Evolutionary conservation across 2,888 invertebrate genomes (phyloP), one percentile per base, ranked within the genome.

Genomic region (Pristionchus arcanus): DNA sequence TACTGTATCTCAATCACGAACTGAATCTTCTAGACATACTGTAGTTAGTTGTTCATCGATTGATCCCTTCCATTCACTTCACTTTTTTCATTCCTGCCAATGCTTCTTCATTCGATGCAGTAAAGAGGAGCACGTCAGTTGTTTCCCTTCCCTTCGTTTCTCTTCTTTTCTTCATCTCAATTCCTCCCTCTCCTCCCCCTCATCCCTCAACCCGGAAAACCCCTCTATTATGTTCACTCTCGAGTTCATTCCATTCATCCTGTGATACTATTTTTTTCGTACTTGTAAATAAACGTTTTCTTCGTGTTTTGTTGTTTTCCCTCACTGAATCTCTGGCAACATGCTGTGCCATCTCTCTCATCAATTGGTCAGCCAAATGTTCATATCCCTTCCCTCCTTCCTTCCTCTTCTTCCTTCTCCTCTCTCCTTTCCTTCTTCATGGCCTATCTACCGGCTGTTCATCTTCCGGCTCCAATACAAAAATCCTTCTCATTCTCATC

Each of bases 41-140:
- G 77, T 77, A 77, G 77, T 77, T 19, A 31, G 19, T n/a, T 21
- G 34, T n/a, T n/a, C 25, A 55, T 84, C 53, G 55, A 84, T 84
- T 5, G 84, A 86, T 86, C 63, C 66, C 66, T 34, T 55, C 63
- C 59, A 19, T 25, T 59, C 66, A 25, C 86, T 53, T 86, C n/a
- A 66, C 86, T 42, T 66, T 55, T 86, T 55, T 31, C 86, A 66
- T 34, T 84, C 84, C 55, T 84, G 55, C 84, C 84, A 59, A 77
- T 77, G 77, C 77, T 77, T 84, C 84, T 42, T 53, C 71, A 34
- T 31, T 84, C 55, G 55, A 84, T 84, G 84, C 84, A 84, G 84
- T 84, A 84, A 84, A 84, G 84, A 84, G 84, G 84, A 53, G 53
- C 31, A 34, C n/a, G 84, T 84, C 84, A 84, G 84, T 53, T 84